Base-by-base conservation (phyloP, 92 coral and sea anemone genomes). In the Actinernus sp. region DNA sequence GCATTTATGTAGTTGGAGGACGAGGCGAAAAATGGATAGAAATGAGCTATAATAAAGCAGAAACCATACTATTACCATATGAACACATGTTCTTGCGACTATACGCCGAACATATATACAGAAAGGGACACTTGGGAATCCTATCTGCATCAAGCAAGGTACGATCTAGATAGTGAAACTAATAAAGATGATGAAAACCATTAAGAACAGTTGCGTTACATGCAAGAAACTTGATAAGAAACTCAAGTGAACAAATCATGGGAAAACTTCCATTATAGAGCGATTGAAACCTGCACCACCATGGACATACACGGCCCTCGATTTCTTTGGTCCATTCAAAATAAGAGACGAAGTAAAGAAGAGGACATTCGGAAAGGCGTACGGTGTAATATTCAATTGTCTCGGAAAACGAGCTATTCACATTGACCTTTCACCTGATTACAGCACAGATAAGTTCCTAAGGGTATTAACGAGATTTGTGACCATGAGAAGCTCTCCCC, bases 281-380 rank as follows among this genome's bases (percentile, higher is more conserved):
- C 49, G 65, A 27, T 41, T 63, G 33, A 71, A 58, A 45, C 78
- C 71, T 2, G 63, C 81, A 16, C 87, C 82, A 61, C 65, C 76
- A 14, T 81, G 88, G 83, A 23, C 50, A 17, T 53, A 50, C 29
- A 74, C 84, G 1, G 88, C 38, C n/a, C 26, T 84, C 24, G 85
- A 84, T 49, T 53, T 84, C 18, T 84, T 84, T 50, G 91, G 81
- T 4, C 85, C 81, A 0, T 84, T 49, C 60, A 60, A 53, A 37
- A 73, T 66, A 11, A 38, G 47, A 7, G 83, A 58, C 19, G 76
- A 65, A 45, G 73, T 41, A 33, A 71, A 62, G 64, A 76, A 77
- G 33, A 44, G 85, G 53, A 65, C 40, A n/a, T 18, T 32, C 31
- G 72, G 67, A 22, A 73, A 61, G 34, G 58, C 59, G 7, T 63